Percentiles rank a stretch among this genome's conserved stretches.
phyloP scores from a whole-genome alignment of 1,140 invertebrate genomes.

The Stegodyphus dumicola region DNA sequence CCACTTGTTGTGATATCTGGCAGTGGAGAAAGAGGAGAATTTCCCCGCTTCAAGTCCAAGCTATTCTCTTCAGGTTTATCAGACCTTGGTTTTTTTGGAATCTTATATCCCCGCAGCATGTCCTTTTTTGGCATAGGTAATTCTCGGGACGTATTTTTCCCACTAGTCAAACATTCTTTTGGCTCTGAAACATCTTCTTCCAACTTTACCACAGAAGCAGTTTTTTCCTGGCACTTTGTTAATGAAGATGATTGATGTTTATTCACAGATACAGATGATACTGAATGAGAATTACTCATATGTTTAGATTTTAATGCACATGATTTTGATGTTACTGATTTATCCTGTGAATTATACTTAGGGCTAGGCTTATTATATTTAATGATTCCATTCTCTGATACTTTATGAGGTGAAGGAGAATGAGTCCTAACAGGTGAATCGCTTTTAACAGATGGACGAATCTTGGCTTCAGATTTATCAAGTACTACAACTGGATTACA shows the following conservation, averaged over 20 bases:
- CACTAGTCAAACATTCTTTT: neutral
- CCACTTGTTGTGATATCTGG: slow-evolving; percentile 25
- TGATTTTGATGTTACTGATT: slow-evolving; percentile 2
- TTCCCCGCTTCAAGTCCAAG: slow-evolving; percentile 38
- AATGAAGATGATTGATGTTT: slow-evolving; percentile 15
- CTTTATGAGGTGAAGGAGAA: slow-evolving; percentile 7
- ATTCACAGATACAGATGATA: slow-evolving; percentile 11
- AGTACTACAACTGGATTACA: too few relatives aligned
- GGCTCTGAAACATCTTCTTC: neutral
- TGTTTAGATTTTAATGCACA: slow-evolving; percentile 13
- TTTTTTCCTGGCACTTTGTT: slow-evolving; percentile 49
- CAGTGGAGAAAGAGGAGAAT: slow-evolving; percentile 31
- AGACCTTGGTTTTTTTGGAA: slow-evolving; percentile 31
- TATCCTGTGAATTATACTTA: slow-evolving; percentile 9
- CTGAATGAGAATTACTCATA: slow-evolving; percentile 1
- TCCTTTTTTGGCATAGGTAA: neutral
- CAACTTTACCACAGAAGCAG: neutral
- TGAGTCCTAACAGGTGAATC: slow-evolving; percentile 28
- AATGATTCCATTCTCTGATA: slow-evolving; percentile 9
- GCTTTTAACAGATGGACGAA: slow-evolving; percentile 9
- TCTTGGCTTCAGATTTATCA: slow-evolving; percentile 24
- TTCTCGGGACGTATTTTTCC: neutral
- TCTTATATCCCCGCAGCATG: slow-evolving; percentile 26
- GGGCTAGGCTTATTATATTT: slow-evolving; percentile 17
- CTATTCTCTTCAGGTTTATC: slow-evolving; percentile 48